A percentile compares a stretch with the other conserved stretches of the same genome.
These are phyloP conservation scores for Thalassarche chlororhynchos DNA, from an alignment of 2,113 vertebrate genomes.

Conservation along the genomic window DNA sequence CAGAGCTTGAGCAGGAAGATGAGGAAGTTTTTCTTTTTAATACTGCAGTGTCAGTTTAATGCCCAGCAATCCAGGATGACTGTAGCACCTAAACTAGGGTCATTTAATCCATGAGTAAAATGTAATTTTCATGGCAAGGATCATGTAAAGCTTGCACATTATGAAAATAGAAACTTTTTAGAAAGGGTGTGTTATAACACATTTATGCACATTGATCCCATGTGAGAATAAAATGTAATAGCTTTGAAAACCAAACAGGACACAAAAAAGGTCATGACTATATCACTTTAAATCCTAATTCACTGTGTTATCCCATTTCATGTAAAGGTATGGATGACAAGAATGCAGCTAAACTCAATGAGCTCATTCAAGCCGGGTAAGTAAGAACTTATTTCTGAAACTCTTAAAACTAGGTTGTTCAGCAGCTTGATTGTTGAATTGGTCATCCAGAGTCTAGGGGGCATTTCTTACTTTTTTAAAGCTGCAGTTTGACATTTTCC, in stretches of 20 bases:
- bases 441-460: background rate
- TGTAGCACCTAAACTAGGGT: background rate
- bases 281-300: background rate
- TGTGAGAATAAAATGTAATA: background rate
- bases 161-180: background rate
- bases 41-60: background rate
- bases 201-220: background rate
- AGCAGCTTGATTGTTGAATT: background rate
- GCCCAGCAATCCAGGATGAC: background rate
- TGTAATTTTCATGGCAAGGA: background rate
- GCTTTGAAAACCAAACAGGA: background rate
- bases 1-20: background rate
- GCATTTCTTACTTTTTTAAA: background rate
- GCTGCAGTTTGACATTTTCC: background rate
- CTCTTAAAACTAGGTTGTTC: background rate
- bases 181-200: background rate
- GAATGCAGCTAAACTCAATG: slow-evolving; percentile 94
- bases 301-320: slow-evolving; percentile 12
- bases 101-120: background rate
- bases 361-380: slow-evolving; percentile 97
- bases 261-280: background rate
- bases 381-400: slow-evolving; percentile 28
- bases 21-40: background rate
- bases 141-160: background rate
- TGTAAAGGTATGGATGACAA: slow-evolving; percentile 97